Base-by-base conservation (phyloP, 2,888 invertebrate genomes). In the Abrostola triplasia region DNA sequence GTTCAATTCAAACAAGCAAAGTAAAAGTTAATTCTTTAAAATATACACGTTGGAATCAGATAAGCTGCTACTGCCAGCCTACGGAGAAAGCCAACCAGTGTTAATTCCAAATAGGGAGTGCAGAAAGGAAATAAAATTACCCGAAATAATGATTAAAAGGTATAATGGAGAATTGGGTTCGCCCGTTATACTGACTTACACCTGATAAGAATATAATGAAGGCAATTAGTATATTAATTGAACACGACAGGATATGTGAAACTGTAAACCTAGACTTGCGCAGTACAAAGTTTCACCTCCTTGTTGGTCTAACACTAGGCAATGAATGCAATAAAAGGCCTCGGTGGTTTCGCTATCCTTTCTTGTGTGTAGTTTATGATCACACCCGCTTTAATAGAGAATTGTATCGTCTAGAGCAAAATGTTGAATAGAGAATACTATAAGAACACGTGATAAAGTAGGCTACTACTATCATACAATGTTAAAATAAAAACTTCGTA, bases 161-260 rank as follows among this genome's bases (percentile, higher is more conserved):
- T 47, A 47, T 12, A 24, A 24, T 7, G 44, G 13, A 13, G 1
- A 47, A 47, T 47, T 47, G 44, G 24, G 44, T 47, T 47, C 44
- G 9, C 13, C 13, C 44, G 13, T 47, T 47, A 47, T 47, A n/a
- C 41, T 24, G 24, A 24, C 24, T 12, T 13, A 10, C 35, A 5
- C 37, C 11, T 35, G 2, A 37, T 47, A 52, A 24, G n/a, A 53
- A 55, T 42, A 55, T 13, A 63, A 38, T 13, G 36, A 49, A 36
- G n/a, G 35, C 13, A 35, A 7, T 47, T 51, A 49, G 41, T 47
- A 55, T 42, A 42, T 64, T 50, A 76, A 50, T 51, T 44, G 53
- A 63, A 76, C 74, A 75, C 72, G 76, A 68, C 84, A 86, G 89
- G 89, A 90, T 87, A 83, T 84, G 67, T 76, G 78, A 81, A 82